phyloP scores from a whole-genome alignment of 2,888 invertebrate genomes.

The Hipparchia sbordonii region DNA sequence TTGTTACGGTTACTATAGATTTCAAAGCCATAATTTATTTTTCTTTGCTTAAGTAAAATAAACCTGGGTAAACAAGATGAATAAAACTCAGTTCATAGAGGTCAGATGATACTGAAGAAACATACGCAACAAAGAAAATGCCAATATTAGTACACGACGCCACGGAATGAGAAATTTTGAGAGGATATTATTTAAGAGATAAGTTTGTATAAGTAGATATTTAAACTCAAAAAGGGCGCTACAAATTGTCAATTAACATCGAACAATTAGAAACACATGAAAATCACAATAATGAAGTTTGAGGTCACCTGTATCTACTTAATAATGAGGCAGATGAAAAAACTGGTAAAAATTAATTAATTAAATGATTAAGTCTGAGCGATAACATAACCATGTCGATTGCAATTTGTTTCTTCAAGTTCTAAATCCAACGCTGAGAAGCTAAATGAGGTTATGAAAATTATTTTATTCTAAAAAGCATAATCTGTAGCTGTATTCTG shows the following conservation, averaged over 20 bases:
- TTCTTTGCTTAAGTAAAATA: neutral
- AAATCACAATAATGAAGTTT: neutral
- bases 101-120: slow-evolving; percentile 23
- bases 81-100: slow-evolving; percentile 14
- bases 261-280: neutral
- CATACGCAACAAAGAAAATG: slow-evolving; percentile 8
- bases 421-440: neutral
- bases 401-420: neutral
- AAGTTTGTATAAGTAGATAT: neutral
- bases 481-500: neutral
- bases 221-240: no score
- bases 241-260: neutral
- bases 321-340: neutral
- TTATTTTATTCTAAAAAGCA: neutral
- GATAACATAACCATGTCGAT: neutral
- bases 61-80: slow-evolving; percentile 3
- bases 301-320: neutral
- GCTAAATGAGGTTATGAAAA: neutral
- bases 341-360: no score
- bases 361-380: no score
- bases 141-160: slow-evolving; percentile 24
- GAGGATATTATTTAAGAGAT: neutral
- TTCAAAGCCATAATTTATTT: no score
- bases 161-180: neutral
- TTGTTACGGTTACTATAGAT: no score